Evolutionary conservation across 1,140 invertebrate species (phyloP).

Genomic region (Cepaea nemoralis): DNA sequence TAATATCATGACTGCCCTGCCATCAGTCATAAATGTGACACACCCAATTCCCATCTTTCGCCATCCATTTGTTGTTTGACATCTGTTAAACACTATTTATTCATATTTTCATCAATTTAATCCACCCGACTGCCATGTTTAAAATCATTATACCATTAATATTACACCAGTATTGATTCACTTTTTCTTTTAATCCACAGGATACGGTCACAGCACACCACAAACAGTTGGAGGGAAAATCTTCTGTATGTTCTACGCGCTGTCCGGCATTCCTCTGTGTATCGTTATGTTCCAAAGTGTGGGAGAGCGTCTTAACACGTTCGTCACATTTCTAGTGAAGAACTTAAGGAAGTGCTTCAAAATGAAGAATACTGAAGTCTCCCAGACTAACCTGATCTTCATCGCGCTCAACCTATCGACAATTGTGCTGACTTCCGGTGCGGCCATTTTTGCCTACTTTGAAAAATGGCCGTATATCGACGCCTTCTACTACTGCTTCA

Average conservation of each 20-base stretch:
- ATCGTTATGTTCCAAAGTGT: constrained; percentile 73
- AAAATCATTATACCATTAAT: too few species aligned
- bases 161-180: too few species aligned
- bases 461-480: constrained; percentile 99
- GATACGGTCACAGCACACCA: constrained; percentile 74
- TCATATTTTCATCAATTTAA: too few species aligned
- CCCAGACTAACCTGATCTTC: constrained; percentile 94
- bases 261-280: constrained; percentile 69
- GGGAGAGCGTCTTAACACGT: constrained; percentile 73
- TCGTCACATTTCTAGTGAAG: constrained; percentile 69
- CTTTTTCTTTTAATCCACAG: constrained; percentile 65
- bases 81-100: too few species aligned
- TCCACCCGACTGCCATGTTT: too few species aligned
- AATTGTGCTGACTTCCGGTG: constrained; percentile 94
- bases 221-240: constrained; percentile 71
- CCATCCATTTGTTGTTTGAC: too few species aligned
- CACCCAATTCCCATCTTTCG: too few species aligned
- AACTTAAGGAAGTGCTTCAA: constrained; percentile 67
- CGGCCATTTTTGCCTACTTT: constrained; percentile 93
- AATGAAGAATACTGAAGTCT: constrained; percentile 76
- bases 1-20: too few species aligned
- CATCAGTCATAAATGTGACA: too few species aligned
- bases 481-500: constrained; percentile 99
- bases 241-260: constrained; percentile 72
- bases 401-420: constrained; percentile 93